Conservation (phyloP, 2,113 vertebrate species). For the Hirundichthys speculiger region DNA sequence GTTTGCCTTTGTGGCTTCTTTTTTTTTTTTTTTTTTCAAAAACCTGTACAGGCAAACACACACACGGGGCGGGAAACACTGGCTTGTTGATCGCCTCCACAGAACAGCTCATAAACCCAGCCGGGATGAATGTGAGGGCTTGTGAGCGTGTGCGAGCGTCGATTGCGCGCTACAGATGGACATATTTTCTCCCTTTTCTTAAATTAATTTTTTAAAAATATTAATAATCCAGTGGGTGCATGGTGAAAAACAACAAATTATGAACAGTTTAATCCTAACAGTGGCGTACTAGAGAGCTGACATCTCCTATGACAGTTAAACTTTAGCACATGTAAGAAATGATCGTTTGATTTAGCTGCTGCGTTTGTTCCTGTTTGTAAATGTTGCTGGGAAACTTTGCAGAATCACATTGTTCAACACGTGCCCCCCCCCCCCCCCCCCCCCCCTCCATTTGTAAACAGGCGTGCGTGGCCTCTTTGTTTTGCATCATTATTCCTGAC, state of each 20-base stretch:
- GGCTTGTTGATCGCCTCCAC: constrained; percentile 65
- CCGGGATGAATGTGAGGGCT: constrained; percentile 55
- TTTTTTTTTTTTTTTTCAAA: constrained; percentile 22
- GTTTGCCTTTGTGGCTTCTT: constrained; percentile 65
- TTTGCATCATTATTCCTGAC: constrained; percentile 73
- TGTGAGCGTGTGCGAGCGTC: constrained; percentile 44
- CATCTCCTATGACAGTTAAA: constrained; percentile 14
- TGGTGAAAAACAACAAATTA: constrained; percentile 55
- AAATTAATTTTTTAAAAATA: too few relatives aligned
- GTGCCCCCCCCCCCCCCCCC: constrained; percentile 40
- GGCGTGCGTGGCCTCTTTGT: constrained; percentile 69
- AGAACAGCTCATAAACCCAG: constrained; percentile 60
- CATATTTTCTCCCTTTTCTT: constrained; percentile 9
- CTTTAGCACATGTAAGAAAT: constrained; percentile 53
- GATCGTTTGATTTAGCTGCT: constrained; percentile 54
- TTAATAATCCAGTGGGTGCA: constrained; percentile 27
- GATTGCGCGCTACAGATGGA: constrained; percentile 49
- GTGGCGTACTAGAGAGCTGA: constrained; percentile 14
- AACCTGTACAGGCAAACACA: constrained; percentile 53
- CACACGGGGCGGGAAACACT: constrained; percentile 57
- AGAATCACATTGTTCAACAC: constrained; percentile 70
- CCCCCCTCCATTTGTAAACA: constrained; percentile 57
- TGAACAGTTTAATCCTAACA: constrained; percentile 31
- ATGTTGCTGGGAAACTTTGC: constrained; percentile 69
- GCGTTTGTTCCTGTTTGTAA: constrained; percentile 66